phyloP scores from a whole-genome alignment of 1,140 invertebrate genomes.

The Cotesia glomerata region DNA sequence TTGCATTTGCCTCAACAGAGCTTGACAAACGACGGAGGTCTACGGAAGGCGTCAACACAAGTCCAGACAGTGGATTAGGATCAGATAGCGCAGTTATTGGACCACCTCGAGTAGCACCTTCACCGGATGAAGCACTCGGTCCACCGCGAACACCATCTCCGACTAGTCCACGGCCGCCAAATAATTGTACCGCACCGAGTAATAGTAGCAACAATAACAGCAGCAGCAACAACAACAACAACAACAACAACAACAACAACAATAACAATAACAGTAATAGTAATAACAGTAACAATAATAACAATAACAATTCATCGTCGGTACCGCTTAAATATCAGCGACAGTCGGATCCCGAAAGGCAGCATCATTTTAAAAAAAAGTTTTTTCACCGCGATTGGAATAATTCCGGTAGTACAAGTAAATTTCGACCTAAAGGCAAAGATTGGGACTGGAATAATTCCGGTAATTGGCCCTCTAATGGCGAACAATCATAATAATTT shows the following conservation, averaged over 20 bases:
- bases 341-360: conserved; percentile 62
- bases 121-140: conserved; percentile 65
- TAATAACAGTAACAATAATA: no score
- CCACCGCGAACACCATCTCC: conserved; percentile 74
- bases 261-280: no score
- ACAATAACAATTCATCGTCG: conserved; percentile 39
- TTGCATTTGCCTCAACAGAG: conserved; percentile 85
- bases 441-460: conserved; percentile 74
- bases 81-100: conserved; percentile 69
- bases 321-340: conserved; percentile 71
- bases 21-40: conserved; percentile 80
- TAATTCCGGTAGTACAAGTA: conserved; percentile 66
- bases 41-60: conserved; percentile 78
- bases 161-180: conserved; percentile 65
- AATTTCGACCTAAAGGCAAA: conserved; percentile 77
- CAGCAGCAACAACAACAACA: not conserved
- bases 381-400: conserved; percentile 75
- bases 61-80: conserved; percentile 79
- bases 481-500: conserved; percentile 54
- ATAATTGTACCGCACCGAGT: conserved; percentile 43
- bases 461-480: conserved; percentile 53
- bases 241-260: conserved; percentile 15
- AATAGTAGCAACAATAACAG: conserved; percentile 16
- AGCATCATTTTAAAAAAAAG: conserved; percentile 81
- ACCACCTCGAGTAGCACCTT: conserved; percentile 63